Evolutionary conservation across 2,888 invertebrate species (phyloP), one percentile per base, ranked within the genome.

Genomic region (Dolichomitus sp.): DNA sequence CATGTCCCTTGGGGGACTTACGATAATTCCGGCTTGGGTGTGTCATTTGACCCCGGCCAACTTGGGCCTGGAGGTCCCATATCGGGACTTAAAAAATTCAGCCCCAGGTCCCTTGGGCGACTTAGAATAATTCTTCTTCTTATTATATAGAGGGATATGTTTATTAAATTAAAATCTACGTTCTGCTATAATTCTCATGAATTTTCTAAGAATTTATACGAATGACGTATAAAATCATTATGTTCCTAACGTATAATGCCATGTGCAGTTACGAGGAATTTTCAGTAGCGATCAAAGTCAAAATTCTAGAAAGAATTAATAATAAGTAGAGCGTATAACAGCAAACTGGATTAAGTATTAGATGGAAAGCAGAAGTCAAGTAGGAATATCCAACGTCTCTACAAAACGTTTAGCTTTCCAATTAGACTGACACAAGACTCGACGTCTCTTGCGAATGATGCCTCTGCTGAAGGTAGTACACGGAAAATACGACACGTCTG

Each of bases 331-430:
- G 11, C 52, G 3, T 4, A 52, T 17, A 27, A 33, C 33, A 23
- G 30, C 14, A 27, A n/a, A 57, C 30, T 12, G 57, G 57, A 57
- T 40, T 17, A 37, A 37, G 30, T 37, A 12, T 61, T 61, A 61
- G 17, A n/a, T 14, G 23, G 23, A n/a, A 12, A 17, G 27, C 17
- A 54, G 12, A 40, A 14, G 23, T 40, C 40, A n/a, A 42, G 54
- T 27, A 57, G 48, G 19, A 45, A 42, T 45, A 59, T 33, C 33
- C 59, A 30, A 48, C n/a, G 23, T 59, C 19, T 23, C 30, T 37
- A 19, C 72, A 45, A 6, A 33, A 48, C 33, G 48, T 59, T 72
- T 59, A 27, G 30, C 42, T 70, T 59, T 59, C 45, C 45, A 42
- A 40, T 45, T 19, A 19, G 5, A 57, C 23, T 57, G 57, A 42